Evolutionary conservation across 2,113 vertebrate genomes (phyloP), one percentile per base, ranked within the genome.

Genomic region (Parus major): DNA sequence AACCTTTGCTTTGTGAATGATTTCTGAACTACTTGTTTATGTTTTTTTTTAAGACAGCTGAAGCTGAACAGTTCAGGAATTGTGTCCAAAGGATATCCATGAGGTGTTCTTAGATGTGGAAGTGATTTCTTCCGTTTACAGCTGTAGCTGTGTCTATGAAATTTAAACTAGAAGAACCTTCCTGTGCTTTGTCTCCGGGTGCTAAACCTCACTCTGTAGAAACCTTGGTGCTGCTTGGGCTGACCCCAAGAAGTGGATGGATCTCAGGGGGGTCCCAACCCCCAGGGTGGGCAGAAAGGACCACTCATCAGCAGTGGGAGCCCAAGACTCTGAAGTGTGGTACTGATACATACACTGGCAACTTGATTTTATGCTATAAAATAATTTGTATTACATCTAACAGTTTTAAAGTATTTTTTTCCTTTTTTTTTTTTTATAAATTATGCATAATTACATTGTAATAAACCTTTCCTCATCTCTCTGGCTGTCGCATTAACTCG

Each of bases 311-410:
- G 57, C 78, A 64, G 76, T 4, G 55, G 80, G 53, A 84, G 75
- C 75, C 87, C 80, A 57, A 59, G 78, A 24, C 90, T 81, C 65
- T 82, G 4, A 64, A 59, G 64, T 95, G 97, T 98, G 98, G 98
- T 98, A 99, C 98, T 98, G 98, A 97, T 98, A 97, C 97, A 98
- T 98, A 98, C 98, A 98, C 98, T 98, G 98, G 98, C 98, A 98
- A 98, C 98, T 98, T 98, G 97, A 98, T 98, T 98, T 98, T 98
- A 97, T 97, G 96, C 96, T 96, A 96, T 97, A 97, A 98, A 97
- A 97, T 96, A 97, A 98, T 98, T 98, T 98, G 98, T 98, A 98
- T 97, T 97, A 33, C 97, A 96, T 98, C 98, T 98, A 98, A 99
- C 97, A 94, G 7, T 89, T 92, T 57, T 49, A 97, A 81, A 88